Base-by-base conservation (phyloP, 2,797 vertebrate genomes). In the Syndactyla subalaris region DNA sequence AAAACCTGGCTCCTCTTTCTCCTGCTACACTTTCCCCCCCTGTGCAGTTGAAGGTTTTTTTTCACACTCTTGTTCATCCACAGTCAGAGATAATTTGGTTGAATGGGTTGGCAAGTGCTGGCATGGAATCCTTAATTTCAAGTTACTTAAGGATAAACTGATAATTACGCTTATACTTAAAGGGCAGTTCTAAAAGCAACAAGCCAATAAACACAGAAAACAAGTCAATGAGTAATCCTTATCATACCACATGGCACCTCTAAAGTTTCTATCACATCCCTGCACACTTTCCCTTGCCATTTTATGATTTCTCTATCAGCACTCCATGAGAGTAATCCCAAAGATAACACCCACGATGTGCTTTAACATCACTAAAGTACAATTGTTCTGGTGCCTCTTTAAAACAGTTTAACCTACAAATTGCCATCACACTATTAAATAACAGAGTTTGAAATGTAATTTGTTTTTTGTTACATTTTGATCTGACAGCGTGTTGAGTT, bases 21-120 rank as follows among this genome's bases (percentile, higher is more conserved):
- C 41, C 29, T 1, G 0, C 14, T 11, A 6, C 7, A 2, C 15
- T 45, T n/a, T 34, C 34, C 30, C 52, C 54, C 29, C 0, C 3
- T 6, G 1, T 4, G 10, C 2, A 19, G 45, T 6, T 10, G 43
- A 54, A 49, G 3, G 22, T 21, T 43, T 49, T 46, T 49, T 67
- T 51, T 23, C 24, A 7, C 14, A 2, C 6, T 1, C 38, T 48
- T 7, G 29, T 32, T 38, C 79, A 1, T 5, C 34, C 6, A 7
- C 18, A 14, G 46, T 1, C 14, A 4, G 4, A 15, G 13, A 59
- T 57, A 29, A 54, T 14, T 34, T 17, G 49, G 73, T 32, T 63
- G 16, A 88, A 55, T 2, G 1, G 9, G 12, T 26, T 49, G 18
- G 8, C 5, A 6, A 4, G 9, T 13, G 9, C 43, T 43, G 58